Evolutionary conservation across 2,797 vertebrate genomes (phyloP).

Genomic region (Apogon talboti): DNA sequence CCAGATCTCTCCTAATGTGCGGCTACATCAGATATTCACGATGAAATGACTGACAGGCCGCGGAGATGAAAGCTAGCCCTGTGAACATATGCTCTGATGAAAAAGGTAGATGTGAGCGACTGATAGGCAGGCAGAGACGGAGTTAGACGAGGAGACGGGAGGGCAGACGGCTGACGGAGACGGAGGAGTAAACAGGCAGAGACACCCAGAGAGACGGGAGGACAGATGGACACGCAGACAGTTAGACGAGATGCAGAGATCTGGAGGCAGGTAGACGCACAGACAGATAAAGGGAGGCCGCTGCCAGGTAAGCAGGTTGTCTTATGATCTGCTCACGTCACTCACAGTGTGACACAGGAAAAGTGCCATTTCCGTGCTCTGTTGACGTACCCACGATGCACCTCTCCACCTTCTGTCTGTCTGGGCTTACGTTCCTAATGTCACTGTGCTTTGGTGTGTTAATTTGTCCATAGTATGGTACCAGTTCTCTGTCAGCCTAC

Average conservation of each 20-base stretch:
- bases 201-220: constrained; percentile 10
- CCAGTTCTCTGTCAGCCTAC: background rate
- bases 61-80: constrained; percentile 2
- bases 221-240: constrained; percentile 61
- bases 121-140: constrained; percentile 11
- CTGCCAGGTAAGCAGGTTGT: constrained; percentile 70
- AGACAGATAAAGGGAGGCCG: constrained; percentile 30
- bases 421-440: background rate
- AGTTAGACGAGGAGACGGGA: constrained; percentile 38
- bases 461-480: too few species aligned
- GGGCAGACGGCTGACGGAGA: constrained; percentile 10
- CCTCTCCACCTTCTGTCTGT: background rate
- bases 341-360: constrained; percentile 74
- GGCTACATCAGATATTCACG: constrained; percentile 1
- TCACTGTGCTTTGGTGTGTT: background rate
- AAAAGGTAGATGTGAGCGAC: constrained; percentile 14
- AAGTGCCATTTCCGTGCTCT: constrained; percentile 58
- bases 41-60: constrained; percentile 15
- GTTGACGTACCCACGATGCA: constrained; percentile 44
- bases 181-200: constrained; percentile 16
- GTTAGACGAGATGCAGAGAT: too few species aligned
- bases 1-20: constrained; percentile 1
- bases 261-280: constrained; percentile 8
- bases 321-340: constrained; percentile 71
- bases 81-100: constrained; percentile 15